Conservation (phyloP, 2,113 vertebrate genomes). For the Seriola dumerili region DNA sequence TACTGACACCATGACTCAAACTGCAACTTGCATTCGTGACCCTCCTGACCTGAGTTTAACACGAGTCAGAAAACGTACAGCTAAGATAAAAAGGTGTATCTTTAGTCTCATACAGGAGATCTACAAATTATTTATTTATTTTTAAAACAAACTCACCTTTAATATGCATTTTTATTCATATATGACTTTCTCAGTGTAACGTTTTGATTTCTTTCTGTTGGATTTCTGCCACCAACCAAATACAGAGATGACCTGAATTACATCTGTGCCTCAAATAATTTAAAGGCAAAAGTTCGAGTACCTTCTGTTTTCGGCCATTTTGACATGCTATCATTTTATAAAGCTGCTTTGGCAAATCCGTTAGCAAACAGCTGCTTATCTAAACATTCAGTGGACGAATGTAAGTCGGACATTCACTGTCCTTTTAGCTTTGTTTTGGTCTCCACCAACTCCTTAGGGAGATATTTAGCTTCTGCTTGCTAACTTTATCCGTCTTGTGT, state of each 20-base stretch:
- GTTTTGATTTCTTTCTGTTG: too few relatives aligned
- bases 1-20: neutral
- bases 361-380: neutral
- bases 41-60: neutral
- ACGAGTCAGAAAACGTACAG: neutral
- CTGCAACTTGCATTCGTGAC: conserved; percentile 3
- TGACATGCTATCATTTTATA: neutral
- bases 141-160: neutral
- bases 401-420: neutral
- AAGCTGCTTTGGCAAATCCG: neutral
- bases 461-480: neutral
- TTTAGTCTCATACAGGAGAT: neutral
- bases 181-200: neutral
- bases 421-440: neutral
- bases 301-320: neutral
- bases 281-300: neutral
- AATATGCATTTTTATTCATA: neutral
- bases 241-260: neutral
- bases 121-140: neutral
- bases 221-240: conserved; percentile 12
- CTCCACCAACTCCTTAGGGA: neutral
- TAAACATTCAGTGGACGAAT: neutral
- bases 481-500: neutral
- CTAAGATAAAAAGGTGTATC: neutral
- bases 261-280: neutral